Evolutionary conservation across 37 sponge, comb jelly and placozoan genomes (phyloP), one percentile per base, ranked within the genome.

Genomic region (Halichondria panicea): DNA sequence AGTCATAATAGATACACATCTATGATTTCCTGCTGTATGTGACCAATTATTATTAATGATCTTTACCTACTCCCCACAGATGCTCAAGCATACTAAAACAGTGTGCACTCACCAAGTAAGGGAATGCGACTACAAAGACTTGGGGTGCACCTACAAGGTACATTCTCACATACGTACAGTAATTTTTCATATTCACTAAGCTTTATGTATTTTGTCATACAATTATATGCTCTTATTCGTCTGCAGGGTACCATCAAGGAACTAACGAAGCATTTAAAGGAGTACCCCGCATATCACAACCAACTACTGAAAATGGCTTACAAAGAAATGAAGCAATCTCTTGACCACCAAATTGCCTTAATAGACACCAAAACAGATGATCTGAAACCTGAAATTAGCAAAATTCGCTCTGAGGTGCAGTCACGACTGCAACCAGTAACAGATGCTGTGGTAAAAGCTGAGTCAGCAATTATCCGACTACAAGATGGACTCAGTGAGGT

Each of bases 401-500:
- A 68, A 9, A 31, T 79, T 15, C 44, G 34, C 9, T 36, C 28
- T 22, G 77, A 84, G 27, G 0, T 84, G 45, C 4, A 60, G 0
- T n/a, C 25, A 5, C 63, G 45, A 40, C 43, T 86, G 32, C 57
- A 65, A 18, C 86, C 80, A 43, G 18, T 78, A 19, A 53, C 42
- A 4, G 78, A 87, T 15, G 69, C 71, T 22, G 36, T 87, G 32
- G 43, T 32, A 22, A 83, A 75, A 44, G 28, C 79, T 3, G 84
- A 87, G 68, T 36, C 67, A 28, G 30, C 64, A 6, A 52, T 84
- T 1, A 68, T 59, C 15, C 81, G 80, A 36, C 61, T 87, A 4
- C 88, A 92, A 33, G 85, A 84, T 25, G 76, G 77, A 31, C 77
- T 67, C 57, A 36, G 50, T 25, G 93, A 92, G 38, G 38, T 87